Evolutionary conservation across 2,888 invertebrate species (phyloP).

Genomic region (Pseudolycoriella hygida): DNA sequence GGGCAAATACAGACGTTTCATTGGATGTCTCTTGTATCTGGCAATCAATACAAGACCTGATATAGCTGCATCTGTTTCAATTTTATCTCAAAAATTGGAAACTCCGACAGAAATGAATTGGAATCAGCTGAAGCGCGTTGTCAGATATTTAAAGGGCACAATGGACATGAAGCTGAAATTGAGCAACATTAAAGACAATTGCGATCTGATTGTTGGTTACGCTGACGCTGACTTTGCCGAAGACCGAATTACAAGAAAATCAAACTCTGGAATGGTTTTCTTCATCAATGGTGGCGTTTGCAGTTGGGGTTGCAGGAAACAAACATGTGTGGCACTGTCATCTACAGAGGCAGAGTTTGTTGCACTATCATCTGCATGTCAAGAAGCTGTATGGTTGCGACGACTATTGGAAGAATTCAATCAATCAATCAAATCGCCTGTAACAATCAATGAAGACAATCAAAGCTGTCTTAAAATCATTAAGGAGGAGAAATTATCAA

Average conservation of each 20-base stretch:
- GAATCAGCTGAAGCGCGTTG: background rate
- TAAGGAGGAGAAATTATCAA: slow-evolving; percentile 11
- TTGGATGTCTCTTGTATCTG: too few relatives aligned
- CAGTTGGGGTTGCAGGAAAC: slow-evolving; percentile 9
- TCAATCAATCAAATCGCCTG: slow-evolving; percentile 6
- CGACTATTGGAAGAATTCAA: slow-evolving; percentile 11
- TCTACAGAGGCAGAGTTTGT: slow-evolving; percentile 9
- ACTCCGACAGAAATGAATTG: background rate
- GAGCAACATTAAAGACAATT: background rate
- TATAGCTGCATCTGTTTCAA: background rate
- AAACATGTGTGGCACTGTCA: slow-evolving; percentile 11
- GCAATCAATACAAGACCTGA: background rate
- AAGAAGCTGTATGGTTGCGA: slow-evolving; percentile 13
- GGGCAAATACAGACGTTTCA: too few relatives aligned
- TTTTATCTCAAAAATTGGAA: background rate
- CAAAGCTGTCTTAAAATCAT: slow-evolving; percentile 15
- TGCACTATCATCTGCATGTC: slow-evolving; percentile 13
- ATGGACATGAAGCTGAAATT: background rate
- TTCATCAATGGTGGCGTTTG: slow-evolving; percentile 5
- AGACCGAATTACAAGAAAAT: slow-evolving; percentile 10
- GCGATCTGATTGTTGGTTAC: slow-evolving; percentile 6
- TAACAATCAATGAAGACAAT: slow-evolving; percentile 14
- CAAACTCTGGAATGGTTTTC: slow-evolving; percentile 8
- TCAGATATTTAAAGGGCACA: background rate
- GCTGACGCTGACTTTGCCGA: slow-evolving; percentile 18